phyloP scores from a whole-genome alignment of 2,797 vertebrate genomes.

The Peromyscus nudipes region DNA sequence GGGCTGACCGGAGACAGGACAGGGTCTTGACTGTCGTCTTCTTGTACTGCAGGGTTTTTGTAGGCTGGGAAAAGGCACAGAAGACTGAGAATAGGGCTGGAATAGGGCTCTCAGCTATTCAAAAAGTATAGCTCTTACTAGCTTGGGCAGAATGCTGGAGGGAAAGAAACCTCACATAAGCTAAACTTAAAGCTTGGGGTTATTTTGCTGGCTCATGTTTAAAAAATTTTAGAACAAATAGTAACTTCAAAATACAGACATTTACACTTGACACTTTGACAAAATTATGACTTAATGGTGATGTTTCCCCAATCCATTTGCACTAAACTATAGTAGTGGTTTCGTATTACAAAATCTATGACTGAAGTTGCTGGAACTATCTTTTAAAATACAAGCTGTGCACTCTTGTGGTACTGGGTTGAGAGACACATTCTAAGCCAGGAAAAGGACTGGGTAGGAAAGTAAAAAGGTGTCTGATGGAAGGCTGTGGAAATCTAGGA shows the following conservation, averaged over 20 bases:
- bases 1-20: not conserved
- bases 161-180: not conserved
- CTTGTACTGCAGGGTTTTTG: not conserved
- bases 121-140: constrained; percentile 26
- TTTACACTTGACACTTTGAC: constrained; percentile 58
- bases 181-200: not conserved
- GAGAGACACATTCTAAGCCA: not conserved
- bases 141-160: not conserved
- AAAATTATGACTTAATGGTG: constrained; percentile 30
- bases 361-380: not conserved
- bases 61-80: not conserved
- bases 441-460: not conserved
- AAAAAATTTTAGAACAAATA: constrained; percentile 41
- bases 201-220: not conserved
- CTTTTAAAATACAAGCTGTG: constrained; percentile 10
- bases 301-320: constrained; percentile 23
- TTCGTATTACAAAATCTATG: constrained; percentile 24
- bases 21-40: not conserved
- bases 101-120: not conserved
- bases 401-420: not conserved
- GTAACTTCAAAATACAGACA: constrained; percentile 1
- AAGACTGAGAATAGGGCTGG: not conserved
- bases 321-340: constrained; percentile 18
- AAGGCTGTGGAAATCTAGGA: constrained; percentile 41
- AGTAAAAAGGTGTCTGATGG: not conserved